Conservation (phyloP, 2,113 vertebrate genomes). For the rabbit (Oryctolagus cuniculus) region mOryCun1.1 NC_091450.1:31669001-31669500, state of each 20-base stretch:
- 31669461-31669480: constrained; percentile 8
- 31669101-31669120: constrained; percentile 55
- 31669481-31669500: neutral
- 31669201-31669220: neutral
- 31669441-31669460: constrained; percentile 21
- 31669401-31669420: neutral
- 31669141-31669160: neutral
- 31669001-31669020: neutral
- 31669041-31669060: constrained; percentile 24
- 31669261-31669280: constrained; percentile 66
- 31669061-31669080: constrained; percentile 64
- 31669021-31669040: neutral
- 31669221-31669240: constrained; percentile 45
- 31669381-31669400: neutral
- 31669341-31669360: neutral
- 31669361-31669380: constrained; percentile 28
- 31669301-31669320: neutral
- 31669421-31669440: neutral
- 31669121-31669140: neutral
- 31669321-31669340: neutral
- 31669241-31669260: constrained; percentile 35
- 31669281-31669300: neutral
- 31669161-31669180: neutral
- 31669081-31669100: constrained; percentile 32
- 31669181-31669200: neutral